Base-by-base conservation (phyloP, 2,797 vertebrate genomes). In the Myotis myotis region DNA sequence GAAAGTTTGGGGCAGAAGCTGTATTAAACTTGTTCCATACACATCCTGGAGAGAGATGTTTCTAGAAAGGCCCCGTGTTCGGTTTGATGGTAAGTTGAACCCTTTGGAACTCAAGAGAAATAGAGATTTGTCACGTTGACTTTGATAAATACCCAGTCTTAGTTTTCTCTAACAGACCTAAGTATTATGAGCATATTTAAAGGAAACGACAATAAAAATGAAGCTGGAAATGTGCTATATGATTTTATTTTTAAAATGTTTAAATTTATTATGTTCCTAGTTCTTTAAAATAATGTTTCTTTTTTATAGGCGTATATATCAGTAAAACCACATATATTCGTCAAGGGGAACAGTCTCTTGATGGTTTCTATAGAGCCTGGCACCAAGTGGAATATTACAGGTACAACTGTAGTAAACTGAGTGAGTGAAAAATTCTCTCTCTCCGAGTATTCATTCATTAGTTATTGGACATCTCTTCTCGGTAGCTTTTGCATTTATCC, bases 381-480 rank as follows among this genome's bases (percentile, higher is more conserved):
- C 99, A 99, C 98, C 99, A 99, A 97, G 99, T 99, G 97, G 99
- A 99, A 98, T 99, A 99, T 98, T 99, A 99, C 98, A 99, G 99
- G 99, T 99, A 98, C 93, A 98, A 60, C 96, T 97, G 96, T 97
- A 97, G 96, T 98, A 80, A 96, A 96, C 94, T 97, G 97, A 98
- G 98, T 97, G 98, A 98, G 97, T 98, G 98, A 97, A 95, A 93
- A 96, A 95, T 97, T 97, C 91, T 95, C 97, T 98, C 96, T 93
- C 89, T 96, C 93, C 96, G 89, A 97, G 94, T 96, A 95, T 85
- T 95, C 19, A 91, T 89, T 66, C 86, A 44, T 51, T 80, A 66
- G 75, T 74, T 55, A 71, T 23, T 49, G 30, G 41, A 76, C 15
- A 8, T 23, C 75, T 89, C 5, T 62, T 95, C 47, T 44, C 19